Evolutionary conservation across 2,113 vertebrate genomes (phyloP).

Genomic region (Gymnogyps californianus): DNA sequence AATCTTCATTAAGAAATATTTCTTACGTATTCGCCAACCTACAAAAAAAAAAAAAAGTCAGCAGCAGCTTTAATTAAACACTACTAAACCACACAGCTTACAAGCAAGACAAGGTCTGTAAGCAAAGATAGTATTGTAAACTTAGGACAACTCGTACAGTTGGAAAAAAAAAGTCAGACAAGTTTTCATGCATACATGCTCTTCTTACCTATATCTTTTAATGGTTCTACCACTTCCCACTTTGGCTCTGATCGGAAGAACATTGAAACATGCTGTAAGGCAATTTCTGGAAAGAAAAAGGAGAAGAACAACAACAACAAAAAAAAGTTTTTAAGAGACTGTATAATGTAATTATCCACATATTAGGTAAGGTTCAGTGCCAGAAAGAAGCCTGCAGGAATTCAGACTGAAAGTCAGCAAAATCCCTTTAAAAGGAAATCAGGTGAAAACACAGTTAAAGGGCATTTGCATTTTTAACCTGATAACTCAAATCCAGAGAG

Average conservation of each 20-base stretch:
- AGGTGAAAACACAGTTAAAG: neutral
- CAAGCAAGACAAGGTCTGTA: neutral
- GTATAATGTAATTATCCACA: neutral
- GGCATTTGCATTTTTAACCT: neutral
- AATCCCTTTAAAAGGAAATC: conserved; percentile 7
- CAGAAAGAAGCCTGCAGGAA: neutral
- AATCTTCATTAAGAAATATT: conserved; percentile 93
- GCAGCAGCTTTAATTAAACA: neutral
- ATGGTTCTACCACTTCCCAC: conserved; percentile 94
- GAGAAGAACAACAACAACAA: neutral
- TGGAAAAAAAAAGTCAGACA: neutral
- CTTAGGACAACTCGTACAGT: neutral
- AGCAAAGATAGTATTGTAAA: neutral
- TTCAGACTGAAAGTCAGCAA: conserved; percentile 4
- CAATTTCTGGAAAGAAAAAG: conserved; percentile 82
- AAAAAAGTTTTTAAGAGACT: neutral
- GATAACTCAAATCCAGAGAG: neutral
- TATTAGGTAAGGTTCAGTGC: neutral
- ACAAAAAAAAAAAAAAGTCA: neutral
- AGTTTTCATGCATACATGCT: neutral
- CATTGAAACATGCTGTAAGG: conserved; percentile 98
- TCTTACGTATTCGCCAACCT: conserved; percentile 98
- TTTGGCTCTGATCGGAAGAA: conserved; percentile 97
- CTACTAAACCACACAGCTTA: neutral
- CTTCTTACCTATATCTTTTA: conserved; percentile 91